phyloP scores from a whole-genome alignment of 2,113 vertebrate genomes.

The Grantiella picta region DNA sequence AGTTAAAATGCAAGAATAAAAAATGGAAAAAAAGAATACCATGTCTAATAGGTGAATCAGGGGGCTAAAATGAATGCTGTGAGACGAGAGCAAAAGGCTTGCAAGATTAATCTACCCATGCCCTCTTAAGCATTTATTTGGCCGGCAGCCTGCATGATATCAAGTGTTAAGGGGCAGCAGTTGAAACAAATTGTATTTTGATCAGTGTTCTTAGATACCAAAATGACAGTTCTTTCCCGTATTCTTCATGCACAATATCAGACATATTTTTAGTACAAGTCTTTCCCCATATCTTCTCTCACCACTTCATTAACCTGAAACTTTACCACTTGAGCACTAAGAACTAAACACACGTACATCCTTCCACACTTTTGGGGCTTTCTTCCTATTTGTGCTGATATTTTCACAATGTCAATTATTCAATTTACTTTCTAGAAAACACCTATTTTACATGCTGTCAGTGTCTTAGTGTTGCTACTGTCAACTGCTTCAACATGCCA shows the following conservation, averaged over 20 bases:
- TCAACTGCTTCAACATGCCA: background rate
- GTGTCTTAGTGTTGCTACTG: background rate
- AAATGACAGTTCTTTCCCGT: background rate
- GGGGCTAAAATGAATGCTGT: background rate
- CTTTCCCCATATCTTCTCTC: background rate
- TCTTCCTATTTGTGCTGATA: background rate
- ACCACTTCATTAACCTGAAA: background rate
- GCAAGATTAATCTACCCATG: background rate
- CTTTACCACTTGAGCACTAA: background rate
- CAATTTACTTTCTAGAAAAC: background rate
- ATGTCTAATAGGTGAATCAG: background rate
- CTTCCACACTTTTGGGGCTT: background rate
- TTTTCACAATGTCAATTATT: background rate
- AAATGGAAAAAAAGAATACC: background rate
- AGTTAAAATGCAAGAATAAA: background rate
- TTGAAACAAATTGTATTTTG: constrained; percentile 21
- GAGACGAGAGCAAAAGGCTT: background rate
- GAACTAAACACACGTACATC: background rate
- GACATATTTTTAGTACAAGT: background rate
- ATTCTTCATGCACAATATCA: background rate
- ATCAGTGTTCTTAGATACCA: background rate
- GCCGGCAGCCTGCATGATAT: constrained; percentile 20
- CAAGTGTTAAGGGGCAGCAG: constrained; percentile 18
- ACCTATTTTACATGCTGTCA: background rate
- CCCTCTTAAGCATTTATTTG: constrained; percentile 29